Percentiles rank a stretch among this genome's conserved stretches.
Conservation (phyloP, 2,113 vertebrate genomes). For the Danio rerio region DNA sequence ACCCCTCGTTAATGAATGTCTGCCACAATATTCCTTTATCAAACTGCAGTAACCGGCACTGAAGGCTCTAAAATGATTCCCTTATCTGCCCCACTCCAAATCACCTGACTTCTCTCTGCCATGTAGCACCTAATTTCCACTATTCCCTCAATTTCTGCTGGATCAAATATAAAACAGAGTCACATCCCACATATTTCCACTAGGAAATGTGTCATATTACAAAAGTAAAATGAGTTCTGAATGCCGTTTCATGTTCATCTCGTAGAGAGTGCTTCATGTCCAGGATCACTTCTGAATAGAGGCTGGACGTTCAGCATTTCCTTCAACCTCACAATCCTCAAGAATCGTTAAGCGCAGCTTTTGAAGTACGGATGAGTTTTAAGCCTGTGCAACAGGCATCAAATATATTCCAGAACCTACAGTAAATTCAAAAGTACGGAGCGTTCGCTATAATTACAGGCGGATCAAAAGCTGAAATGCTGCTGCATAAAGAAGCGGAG, state of each 20-base stretch:
- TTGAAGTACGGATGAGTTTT: background rate
- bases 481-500: background rate
- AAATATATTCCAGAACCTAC: constrained; percentile 14
- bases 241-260: background rate
- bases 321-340: constrained; percentile 4
- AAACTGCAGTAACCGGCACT: no score
- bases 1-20: no score
- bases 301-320: constrained; percentile 11
- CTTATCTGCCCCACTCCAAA: background rate
- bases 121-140: background rate
- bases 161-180: background rate
- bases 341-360: background rate
- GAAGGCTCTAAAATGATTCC: no score
- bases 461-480: constrained; percentile 21
- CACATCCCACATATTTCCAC: background rate
- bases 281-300: background rate
- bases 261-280: background rate
- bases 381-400: background rate
- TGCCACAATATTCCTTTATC: no score
- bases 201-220: background rate
- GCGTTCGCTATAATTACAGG: constrained; percentile 15
- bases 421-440: constrained; percentile 11
- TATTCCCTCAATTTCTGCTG: background rate
- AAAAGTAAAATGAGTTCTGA: background rate
- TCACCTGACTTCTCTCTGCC: background rate